Base-by-base conservation (phyloP, 2,888 invertebrate genomes). In the Tribolium freemani region DNA sequence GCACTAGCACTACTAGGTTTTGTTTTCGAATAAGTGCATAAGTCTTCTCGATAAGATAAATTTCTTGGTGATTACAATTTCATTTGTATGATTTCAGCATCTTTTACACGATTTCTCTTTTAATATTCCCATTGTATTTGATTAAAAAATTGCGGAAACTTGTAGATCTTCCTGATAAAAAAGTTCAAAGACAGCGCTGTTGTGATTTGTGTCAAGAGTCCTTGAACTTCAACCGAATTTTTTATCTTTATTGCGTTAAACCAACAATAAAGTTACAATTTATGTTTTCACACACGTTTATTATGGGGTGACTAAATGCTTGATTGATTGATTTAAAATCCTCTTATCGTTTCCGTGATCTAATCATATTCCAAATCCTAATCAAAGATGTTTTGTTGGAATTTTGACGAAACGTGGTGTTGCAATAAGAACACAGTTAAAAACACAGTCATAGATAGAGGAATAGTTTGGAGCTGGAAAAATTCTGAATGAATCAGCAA, bases 31-130 rank as follows among this genome's bases (percentile, higher is more conserved):
- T 16, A 58, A 16, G 44, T 57, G 57, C 38, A 57, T 57, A 38
- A 58, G 31, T 11, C 10, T 11, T 11, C 6, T 58, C 20, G 58
- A 58, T 58, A 58, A 58, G 58, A 58, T 58, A 58, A 58, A 5
- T 16, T 58, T 44, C 20, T 16, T 45, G 5, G 30, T 8, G 21
- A 21, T 53, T 10, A 53, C 8, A 16, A 21, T 20, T 53, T 20
- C 6, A 26, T 53, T 38, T 38, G 10, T n/a, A 16, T 11, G 5
- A 46, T 5, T 10, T 10, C 3, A 46, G 46, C 2, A 46, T 11
- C 11, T 50, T 1, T 11, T 50, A 20, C 13, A 50, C 10, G 20
- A 20, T 16, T 50, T 16, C 10, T 50, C 10, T 50, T 50, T 50
- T 5, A 48, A 13, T 13, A n/a, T 50, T 50, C 10, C 5, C 10